Percentiles rank a stretch among this genome's conserved stretches.
phyloP scores from a whole-genome alignment of 2,113 vertebrate genomes.

The Crotalus helleri region DNA sequence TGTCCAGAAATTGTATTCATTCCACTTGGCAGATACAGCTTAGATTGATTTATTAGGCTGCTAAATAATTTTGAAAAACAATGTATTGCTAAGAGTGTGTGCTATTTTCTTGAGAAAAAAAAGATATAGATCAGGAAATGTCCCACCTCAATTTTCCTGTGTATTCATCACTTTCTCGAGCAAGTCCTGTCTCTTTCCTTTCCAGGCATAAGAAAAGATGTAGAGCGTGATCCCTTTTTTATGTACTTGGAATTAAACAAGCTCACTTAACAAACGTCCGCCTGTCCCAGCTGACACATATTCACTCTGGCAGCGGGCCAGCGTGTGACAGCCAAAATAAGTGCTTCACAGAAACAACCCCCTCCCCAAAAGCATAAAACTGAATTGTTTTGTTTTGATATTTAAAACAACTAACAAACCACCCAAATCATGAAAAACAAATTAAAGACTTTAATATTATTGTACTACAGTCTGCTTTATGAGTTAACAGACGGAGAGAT shows the following conservation, averaged over 20 bases:
- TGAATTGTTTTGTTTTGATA: slow-evolving; percentile 10
- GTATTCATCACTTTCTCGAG: not conserved
- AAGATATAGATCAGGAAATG: not conserved
- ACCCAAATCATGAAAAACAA: slow-evolving; percentile 19
- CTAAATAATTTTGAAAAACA: not conserved
- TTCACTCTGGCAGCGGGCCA: not conserved
- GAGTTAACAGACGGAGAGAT: slow-evolving; percentile 4
- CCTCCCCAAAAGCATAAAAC: not conserved
- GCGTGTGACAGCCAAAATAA: not conserved
- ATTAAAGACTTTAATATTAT: slow-evolving; percentile 20
- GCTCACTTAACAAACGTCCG: slow-evolving; percentile 4
- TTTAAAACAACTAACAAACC: slow-evolving; percentile 17
- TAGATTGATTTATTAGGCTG: not conserved
- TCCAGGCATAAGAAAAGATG: not conserved
- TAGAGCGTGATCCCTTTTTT: not conserved
- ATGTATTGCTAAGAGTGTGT: not conserved
- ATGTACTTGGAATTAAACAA: slow-evolving; percentile 11
- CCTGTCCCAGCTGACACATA: slow-evolving; percentile 11
- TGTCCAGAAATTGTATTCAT: not conserved
- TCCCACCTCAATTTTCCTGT: not conserved
- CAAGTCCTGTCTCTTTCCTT: not conserved
- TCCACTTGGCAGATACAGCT: not conserved
- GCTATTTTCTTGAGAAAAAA: not conserved
- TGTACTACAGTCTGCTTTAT: slow-evolving; percentile 18
- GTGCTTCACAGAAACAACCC: not conserved